phyloP scores from a whole-genome alignment of 2,888 invertebrate species.

The Brenthis daphne region DNA sequence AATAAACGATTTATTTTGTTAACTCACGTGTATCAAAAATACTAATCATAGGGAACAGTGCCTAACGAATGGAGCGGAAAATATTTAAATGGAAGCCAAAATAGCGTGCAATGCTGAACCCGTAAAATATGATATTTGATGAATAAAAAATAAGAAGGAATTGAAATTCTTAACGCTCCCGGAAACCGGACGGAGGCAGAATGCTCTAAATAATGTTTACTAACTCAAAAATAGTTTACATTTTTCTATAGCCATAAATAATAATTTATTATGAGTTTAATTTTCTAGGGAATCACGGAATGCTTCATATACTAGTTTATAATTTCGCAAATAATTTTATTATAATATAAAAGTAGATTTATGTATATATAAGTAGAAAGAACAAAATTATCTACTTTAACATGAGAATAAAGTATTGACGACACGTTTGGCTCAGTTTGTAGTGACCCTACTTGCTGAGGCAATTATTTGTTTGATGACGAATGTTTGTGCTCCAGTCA shows the following conservation, averaged over 20 bases:
- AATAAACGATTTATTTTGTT: conserved; percentile 21
- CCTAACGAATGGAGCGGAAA: conserved; percentile 79
- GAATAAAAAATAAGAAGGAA: conserved; percentile 57
- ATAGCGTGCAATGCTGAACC: conserved; percentile 67
- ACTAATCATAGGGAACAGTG: conserved; percentile 71
- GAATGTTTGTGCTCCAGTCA: too few species aligned
- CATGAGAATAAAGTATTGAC: too few species aligned
- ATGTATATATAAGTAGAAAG: too few species aligned
- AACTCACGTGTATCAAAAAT: conserved; percentile 60
- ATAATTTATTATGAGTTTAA: background rate
- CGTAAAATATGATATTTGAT: conserved; percentile 73
- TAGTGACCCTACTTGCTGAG: too few species aligned
- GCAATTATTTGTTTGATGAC: too few species aligned
- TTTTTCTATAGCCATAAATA: conserved; percentile 33
- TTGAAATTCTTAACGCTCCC: conserved; percentile 65
- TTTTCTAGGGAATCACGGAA: too few species aligned
- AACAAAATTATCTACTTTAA: too few species aligned
- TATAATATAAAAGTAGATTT: too few species aligned
- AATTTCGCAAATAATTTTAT: too few species aligned
- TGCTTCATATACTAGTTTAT: too few species aligned
- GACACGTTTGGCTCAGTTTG: too few species aligned
- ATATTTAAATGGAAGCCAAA: conserved; percentile 79
- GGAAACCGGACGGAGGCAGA: conserved; percentile 68
- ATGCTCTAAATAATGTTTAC: conserved; percentile 60
- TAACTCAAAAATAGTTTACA: conserved; percentile 58